Conservation (phyloP, 2,888 invertebrate genomes). For the Lasioglossum zephyrum region DNA sequence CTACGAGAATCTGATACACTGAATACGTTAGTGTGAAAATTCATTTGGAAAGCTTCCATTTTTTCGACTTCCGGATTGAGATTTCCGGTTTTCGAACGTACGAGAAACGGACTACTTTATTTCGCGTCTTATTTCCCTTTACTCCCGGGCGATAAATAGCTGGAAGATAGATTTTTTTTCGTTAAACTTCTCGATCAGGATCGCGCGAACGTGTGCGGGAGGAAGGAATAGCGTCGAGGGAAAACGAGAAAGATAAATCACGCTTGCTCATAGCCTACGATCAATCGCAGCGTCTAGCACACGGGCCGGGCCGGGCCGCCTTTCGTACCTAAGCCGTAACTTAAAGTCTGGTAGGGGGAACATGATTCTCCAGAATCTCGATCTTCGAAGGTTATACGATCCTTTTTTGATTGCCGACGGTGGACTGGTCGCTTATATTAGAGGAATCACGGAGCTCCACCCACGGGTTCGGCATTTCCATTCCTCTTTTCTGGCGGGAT, state of each 20-base stretch:
- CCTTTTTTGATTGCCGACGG: conserved; percentile 76
- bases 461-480: conserved; percentile 32
- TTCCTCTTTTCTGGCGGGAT: conserved; percentile 18
- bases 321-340: conserved; percentile 68
- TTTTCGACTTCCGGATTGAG: neutral
- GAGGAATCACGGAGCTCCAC: conserved; percentile 36
- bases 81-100: neutral
- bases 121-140: neutral
- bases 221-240: conserved; percentile 25
- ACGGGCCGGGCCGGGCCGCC: conserved; percentile 37
- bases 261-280: conserved; percentile 57
- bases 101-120: neutral
- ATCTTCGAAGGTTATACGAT: conserved; percentile 67
- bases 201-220: conserved; percentile 6
- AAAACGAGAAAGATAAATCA: conserved; percentile 60
- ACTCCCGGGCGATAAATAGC: neutral
- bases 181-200: conserved; percentile 5
- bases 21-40: neutral
- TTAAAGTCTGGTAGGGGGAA: conserved; percentile 65
- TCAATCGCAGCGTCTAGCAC: conserved; percentile 59
- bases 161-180: neutral
- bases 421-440: conserved; percentile 47
- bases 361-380: conserved; percentile 49
- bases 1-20: no score
- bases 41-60: neutral